These are phyloP conservation scores for Acanthurus leucopareius DNA, from an alignment of 2,797 vertebrate genomes.

Conservation along the genomic window DNA sequence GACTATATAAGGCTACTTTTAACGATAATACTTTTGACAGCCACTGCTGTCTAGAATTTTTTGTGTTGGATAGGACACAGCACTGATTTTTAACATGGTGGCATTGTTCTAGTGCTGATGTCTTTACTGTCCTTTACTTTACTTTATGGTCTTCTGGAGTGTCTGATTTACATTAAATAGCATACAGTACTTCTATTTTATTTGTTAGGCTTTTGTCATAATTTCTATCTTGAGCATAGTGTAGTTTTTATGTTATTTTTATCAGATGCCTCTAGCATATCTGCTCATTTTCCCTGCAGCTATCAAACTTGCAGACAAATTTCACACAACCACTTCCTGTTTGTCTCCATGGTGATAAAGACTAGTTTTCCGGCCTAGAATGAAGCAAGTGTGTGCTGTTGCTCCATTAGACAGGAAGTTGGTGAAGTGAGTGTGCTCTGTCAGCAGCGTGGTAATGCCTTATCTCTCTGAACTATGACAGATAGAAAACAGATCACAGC, in stretches of 20 bases:
- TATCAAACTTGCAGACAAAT: constrained; percentile 75
- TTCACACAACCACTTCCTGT: constrained; percentile 87
- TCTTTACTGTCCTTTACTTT: no score
- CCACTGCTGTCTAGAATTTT: not conserved
- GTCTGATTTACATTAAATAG: not conserved
- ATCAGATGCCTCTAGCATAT: constrained; percentile 48
- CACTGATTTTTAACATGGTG: not conserved
- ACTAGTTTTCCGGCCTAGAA: constrained; percentile 77
- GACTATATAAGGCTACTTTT: not conserved
- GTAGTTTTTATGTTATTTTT: constrained; percentile 31
- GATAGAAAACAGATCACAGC: constrained; percentile 37
- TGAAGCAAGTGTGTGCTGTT: constrained; percentile 69
- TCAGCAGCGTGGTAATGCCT: constrained; percentile 71
- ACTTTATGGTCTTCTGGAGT: not conserved
- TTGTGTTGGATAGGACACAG: not conserved
- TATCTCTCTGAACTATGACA: constrained; percentile 62
- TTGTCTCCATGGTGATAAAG: constrained; percentile 83
- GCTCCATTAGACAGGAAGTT: constrained; percentile 79
- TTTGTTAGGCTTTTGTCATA: constrained; percentile 1
- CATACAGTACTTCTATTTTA: not conserved
- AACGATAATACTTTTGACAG: not conserved
- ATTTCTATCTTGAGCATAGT: constrained; percentile 3
- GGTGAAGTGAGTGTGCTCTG: constrained; percentile 69
- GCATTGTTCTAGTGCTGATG: not conserved
- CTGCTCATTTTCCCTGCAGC: constrained; percentile 65